These are phyloP conservation scores for Oxystoma pomonae DNA, from an alignment of 2,888 invertebrate genomes.

Conservation along the genomic window DNA sequence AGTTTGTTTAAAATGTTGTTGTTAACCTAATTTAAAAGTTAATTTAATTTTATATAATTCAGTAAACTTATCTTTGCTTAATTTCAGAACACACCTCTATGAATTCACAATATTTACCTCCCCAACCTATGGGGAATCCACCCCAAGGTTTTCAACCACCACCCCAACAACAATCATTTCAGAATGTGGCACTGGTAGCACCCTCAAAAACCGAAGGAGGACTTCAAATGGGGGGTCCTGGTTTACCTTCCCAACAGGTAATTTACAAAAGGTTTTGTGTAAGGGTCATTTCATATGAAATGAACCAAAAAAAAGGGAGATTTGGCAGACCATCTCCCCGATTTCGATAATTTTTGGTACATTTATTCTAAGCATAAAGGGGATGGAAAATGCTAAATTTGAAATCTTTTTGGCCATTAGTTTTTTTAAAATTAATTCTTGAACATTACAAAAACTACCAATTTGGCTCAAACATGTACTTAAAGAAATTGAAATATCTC, in stretches of 20 bases:
- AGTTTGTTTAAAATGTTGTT: not conserved
- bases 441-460: too few species aligned
- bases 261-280: constrained; percentile 2
- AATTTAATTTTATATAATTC: not conserved
- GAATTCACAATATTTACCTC: constrained; percentile 53
- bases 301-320: too few species aligned
- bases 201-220: constrained; percentile 23
- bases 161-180: constrained; percentile 9
- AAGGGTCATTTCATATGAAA: too few species aligned
- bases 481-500: too few species aligned
- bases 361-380: too few species aligned
- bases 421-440: too few species aligned
- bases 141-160: constrained; percentile 27
- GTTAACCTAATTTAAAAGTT: not conserved
- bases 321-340: too few species aligned
- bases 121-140: constrained; percentile 33
- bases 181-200: constrained; percentile 22
- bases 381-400: too few species aligned
- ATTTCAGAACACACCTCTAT: constrained; percentile 34
- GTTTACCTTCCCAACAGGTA: constrained; percentile 13
- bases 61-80: not conserved
- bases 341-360: too few species aligned
- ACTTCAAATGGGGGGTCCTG: not conserved
- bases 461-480: too few species aligned
- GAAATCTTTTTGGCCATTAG: too few species aligned